Evolutionary conservation across 2,797 vertebrate species (phyloP).

Genomic region (Onychomys leucogaster): DNA sequence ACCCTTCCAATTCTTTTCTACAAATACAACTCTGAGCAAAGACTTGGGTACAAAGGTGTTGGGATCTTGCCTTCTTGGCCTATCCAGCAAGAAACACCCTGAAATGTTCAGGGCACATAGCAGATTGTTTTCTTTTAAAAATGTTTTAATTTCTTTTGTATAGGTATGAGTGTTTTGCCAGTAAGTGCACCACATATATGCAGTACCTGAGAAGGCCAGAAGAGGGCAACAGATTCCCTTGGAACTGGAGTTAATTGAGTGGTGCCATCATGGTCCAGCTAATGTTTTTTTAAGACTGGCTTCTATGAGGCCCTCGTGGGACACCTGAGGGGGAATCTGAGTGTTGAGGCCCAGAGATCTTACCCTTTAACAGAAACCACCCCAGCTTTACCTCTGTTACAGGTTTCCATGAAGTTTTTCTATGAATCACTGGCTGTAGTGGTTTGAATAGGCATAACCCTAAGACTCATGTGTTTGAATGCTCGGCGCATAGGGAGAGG

Average conservation of each 20-base stretch:
- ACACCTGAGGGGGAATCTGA: neutral
- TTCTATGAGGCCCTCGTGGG: neutral
- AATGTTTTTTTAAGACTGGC: neutral
- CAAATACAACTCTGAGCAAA: neutral
- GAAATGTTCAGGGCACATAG: neutral
- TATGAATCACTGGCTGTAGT: neutral
- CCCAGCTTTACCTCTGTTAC: neutral
- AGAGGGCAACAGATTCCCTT: neutral
- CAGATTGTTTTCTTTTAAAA: neutral
- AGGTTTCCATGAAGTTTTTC: neutral
- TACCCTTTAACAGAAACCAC: neutral
- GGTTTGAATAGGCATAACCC: neutral
- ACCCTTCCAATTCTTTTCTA: neutral
- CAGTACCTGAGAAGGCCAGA: neutral
- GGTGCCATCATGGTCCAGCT: too few relatives aligned
- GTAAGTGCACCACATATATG: neutral
- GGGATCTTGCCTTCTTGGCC: neutral
- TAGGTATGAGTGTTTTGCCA: neutral
- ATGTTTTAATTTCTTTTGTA: neutral
- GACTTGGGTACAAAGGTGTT: neutral
- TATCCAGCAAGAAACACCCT: neutral
- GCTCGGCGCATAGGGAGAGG: neutral
- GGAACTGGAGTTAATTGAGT: neutral
- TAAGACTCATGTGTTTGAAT: neutral
- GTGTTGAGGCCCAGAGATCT: neutral